phyloP scores from a whole-genome alignment of 2,113 vertebrate species.

The Psittacula cyanocephala region DNA sequence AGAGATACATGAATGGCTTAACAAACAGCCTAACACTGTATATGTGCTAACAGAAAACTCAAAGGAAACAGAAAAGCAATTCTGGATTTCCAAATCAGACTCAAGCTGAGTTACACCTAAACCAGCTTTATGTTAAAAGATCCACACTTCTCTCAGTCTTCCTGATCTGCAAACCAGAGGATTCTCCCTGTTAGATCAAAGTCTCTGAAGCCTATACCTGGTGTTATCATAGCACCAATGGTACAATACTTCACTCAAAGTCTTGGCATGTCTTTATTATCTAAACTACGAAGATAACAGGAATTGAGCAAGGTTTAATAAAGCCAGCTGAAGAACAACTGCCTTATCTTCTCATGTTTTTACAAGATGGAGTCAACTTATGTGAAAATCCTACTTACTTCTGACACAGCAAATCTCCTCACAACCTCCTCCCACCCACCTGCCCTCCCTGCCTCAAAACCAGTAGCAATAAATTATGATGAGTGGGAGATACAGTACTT shows the following conservation, averaged over 20 bases:
- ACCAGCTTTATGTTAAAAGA: background rate
- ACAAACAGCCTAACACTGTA: background rate
- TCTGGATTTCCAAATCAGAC: background rate
- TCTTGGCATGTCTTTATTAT: background rate
- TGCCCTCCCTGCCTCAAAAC: background rate
- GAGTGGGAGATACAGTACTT: background rate
- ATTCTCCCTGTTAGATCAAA: background rate
- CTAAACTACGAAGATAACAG: background rate
- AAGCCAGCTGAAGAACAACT: background rate
- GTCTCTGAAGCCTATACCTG: background rate
- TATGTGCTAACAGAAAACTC: background rate
- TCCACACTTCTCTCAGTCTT: background rate
- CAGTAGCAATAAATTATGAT: background rate
- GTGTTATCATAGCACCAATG: background rate
- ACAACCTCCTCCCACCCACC: background rate
- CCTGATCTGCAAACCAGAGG: background rate
- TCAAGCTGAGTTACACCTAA: background rate
- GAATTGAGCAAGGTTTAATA: background rate
- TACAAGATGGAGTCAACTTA: background rate
- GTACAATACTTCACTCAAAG: background rate
- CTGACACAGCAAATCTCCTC: background rate
- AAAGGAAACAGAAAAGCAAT: background rate
- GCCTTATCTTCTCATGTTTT: background rate
- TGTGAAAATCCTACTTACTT: background rate
- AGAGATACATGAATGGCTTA: background rate